Conservation (phyloP, 2,888 invertebrate genomes). For the Meganola albula region DNA sequence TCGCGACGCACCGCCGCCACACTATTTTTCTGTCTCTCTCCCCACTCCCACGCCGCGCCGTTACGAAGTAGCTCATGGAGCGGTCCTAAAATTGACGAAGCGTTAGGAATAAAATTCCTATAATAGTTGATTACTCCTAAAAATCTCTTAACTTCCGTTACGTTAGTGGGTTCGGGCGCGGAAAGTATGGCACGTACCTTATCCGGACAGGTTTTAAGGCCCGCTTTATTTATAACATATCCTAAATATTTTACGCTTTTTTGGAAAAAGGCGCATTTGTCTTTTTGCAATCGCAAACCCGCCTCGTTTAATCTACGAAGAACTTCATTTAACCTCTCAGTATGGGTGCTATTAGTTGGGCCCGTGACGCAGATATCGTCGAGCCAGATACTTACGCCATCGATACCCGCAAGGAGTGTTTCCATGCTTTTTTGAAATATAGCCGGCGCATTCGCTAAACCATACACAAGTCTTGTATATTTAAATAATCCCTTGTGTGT, state of each 20-base stretch:
- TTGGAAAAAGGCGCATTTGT: constrained; percentile 3
- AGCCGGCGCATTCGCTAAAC: constrained; percentile 33
- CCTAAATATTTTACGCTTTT: constrained; percentile 6
- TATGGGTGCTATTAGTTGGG: constrained; percentile 4
- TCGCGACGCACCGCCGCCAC: constrained; percentile 3
- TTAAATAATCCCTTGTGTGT: constrained; percentile 31
- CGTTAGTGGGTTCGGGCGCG: constrained; percentile 18
- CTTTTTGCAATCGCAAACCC: constrained; percentile 10
- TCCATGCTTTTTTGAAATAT: constrained; percentile 42
- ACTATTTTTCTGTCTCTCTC: constrained; percentile 2
- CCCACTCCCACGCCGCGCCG: constrained; percentile 10
- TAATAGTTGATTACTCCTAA: constrained; percentile 30
- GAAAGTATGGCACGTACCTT: constrained; percentile 26
- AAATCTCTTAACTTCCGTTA: constrained; percentile 22
- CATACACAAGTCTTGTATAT: constrained; percentile 31
- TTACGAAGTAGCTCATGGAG: constrained; percentile 15
- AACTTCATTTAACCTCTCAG: constrained; percentile 15
- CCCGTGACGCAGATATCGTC: constrained; percentile 29
- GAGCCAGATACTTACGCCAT: constrained; percentile 23
- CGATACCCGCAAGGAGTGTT: constrained; percentile 19
- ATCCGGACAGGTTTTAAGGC: constrained; percentile 1
- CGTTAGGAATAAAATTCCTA: constrained; percentile 26
- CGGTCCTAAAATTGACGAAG: constrained; percentile 19
- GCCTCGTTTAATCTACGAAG: constrained; percentile 15
- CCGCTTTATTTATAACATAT: constrained; percentile 9